phyloP scores from a whole-genome alignment of 2,113 vertebrate species.

The Coregonus clupeaformis region DNA sequence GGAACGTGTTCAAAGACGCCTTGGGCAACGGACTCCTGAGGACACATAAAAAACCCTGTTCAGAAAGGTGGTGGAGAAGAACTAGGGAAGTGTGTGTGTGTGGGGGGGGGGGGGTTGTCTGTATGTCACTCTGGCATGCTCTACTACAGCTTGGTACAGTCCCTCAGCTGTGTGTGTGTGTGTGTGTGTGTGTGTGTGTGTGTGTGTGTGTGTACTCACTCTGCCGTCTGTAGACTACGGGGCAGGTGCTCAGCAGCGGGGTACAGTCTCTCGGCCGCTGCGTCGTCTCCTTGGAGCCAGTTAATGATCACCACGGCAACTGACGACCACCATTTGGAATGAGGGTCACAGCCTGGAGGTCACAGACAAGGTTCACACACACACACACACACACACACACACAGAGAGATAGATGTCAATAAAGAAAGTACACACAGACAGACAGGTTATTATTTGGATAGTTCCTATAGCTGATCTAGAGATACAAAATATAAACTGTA shows the following conservation, averaged over 20 bases:
- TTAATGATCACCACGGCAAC: slow-evolving; percentile 87
- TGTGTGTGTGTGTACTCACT: slow-evolving; percentile 75
- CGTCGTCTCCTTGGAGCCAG: slow-evolving; percentile 89
- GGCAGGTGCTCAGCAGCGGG: slow-evolving; percentile 90
- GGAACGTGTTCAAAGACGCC: slow-evolving; percentile 86
- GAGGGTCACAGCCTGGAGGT: slow-evolving; percentile 84
- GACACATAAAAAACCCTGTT: background rate
- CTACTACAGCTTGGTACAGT: background rate
- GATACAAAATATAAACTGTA: too few relatives aligned
- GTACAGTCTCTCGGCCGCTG: slow-evolving; percentile 87
- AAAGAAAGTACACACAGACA: too few relatives aligned
- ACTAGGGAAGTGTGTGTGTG: slow-evolving; percentile 5
- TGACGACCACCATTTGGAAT: slow-evolving; percentile 96
- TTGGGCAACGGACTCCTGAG: slow-evolving; percentile 86
- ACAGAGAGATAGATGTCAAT: slow-evolving; percentile 1
- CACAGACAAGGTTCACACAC: slow-evolving; percentile 16
- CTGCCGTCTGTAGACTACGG: slow-evolving; percentile 80
- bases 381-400: background rate
- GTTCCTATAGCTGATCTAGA: too few relatives aligned
- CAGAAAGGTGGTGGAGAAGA: slow-evolving; percentile 8
- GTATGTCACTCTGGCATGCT: slow-evolving; percentile 72
- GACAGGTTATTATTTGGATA: too few relatives aligned
- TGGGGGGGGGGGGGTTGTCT: background rate
- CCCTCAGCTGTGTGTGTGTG: background rate
- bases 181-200: slow-evolving; percentile 12